Evolutionary conservation across 2,888 invertebrate genomes (phyloP).

Genomic region (Dicycla oo): DNA sequence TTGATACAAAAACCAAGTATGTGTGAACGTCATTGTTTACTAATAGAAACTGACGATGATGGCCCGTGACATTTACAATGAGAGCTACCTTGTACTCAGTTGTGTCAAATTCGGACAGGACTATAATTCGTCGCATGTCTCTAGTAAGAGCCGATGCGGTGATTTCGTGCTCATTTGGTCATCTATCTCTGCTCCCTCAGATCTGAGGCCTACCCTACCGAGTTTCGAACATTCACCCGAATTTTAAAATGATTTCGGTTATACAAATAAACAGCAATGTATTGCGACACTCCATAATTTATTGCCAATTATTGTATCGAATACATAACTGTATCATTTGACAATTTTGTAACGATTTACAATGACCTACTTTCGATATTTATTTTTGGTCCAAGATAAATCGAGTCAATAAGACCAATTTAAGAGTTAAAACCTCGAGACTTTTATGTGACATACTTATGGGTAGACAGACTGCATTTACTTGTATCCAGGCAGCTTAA

Average conservation of each 20-base stretch:
- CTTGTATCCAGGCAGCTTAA: conserved; percentile 26
- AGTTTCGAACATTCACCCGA: conserved; percentile 5
- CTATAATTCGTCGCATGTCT: too few species aligned
- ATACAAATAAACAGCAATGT: conserved; percentile 33
- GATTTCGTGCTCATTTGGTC: background rate
- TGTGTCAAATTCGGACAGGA: too few species aligned
- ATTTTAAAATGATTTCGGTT: conserved; percentile 15
- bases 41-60: too few species aligned
- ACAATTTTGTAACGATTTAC: conserved; percentile 57
- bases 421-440: conserved; percentile 44
- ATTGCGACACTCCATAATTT: conserved; percentile 46
- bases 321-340: conserved; percentile 58
- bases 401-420: conserved; percentile 39
- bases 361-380: conserved; percentile 63
- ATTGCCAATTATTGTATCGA: conserved; percentile 57
- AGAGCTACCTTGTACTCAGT: too few species aligned
- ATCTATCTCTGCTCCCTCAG: too few species aligned
- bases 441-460: conserved; percentile 36
- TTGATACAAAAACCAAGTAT: too few species aligned
- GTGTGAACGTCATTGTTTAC: too few species aligned
- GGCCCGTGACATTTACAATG: too few species aligned
- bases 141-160: too few species aligned
- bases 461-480: conserved; percentile 28
- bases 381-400: conserved; percentile 49
- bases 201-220: background rate